Evolutionary conservation across 2,113 vertebrate species (phyloP).

Genomic region (Cathartes aura): DNA sequence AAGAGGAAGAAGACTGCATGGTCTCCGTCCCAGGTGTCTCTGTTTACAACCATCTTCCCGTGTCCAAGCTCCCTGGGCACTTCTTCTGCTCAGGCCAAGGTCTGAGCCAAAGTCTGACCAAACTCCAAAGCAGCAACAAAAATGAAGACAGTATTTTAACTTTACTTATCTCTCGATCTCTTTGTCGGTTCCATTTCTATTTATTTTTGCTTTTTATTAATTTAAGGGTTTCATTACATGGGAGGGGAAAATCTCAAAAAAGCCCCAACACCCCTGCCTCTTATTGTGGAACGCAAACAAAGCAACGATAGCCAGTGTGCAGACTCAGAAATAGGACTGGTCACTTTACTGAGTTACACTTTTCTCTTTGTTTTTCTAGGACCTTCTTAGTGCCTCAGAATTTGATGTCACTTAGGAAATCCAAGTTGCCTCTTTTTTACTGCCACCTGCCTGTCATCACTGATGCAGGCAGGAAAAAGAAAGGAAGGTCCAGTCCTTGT

Average conservation of each 20-base stretch:
- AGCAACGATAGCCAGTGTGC: neutral
- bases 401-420: neutral
- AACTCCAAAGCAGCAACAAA: neutral
- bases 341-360: accelerated
- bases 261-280: neutral
- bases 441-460: neutral
- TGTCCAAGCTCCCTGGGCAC: neutral
- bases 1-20: accelerated
- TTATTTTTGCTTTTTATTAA: neutral
- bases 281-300: neutral
- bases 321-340: neutral
- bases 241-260: neutral
- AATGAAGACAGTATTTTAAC: neutral
- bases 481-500: neutral
- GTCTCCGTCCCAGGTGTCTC: neutral
- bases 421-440: neutral
- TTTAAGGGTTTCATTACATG: neutral
- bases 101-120: neutral
- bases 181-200: neutral
- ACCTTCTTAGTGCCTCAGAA: neutral
- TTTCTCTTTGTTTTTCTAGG: neutral
- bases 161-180: neutral
- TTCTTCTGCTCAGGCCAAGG: neutral
- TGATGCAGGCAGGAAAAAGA: neutral
- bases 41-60: neutral